A percentile compares a stretch with the other conserved stretches of the same genome.
Conservation (phyloP, 92 coral and sea anemone genomes). For the Epizoanthus ramosus region DNA sequence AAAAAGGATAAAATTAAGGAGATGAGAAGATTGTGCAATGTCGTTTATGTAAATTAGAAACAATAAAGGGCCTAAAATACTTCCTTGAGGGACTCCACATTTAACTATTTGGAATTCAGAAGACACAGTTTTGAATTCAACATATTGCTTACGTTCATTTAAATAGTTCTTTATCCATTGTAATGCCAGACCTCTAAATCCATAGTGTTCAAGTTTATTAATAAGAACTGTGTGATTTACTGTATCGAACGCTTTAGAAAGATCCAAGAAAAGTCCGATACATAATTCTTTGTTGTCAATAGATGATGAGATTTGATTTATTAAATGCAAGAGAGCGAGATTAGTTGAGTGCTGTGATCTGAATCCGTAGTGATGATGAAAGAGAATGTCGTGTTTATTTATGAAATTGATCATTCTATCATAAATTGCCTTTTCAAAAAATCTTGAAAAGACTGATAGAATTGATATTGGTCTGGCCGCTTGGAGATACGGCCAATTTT, state of each 20-base stretch:
- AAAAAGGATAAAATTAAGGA: no score
- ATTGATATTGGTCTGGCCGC: no score
- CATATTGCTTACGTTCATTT: not conserved
- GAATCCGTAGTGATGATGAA: not conserved
- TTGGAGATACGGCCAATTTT: no score
- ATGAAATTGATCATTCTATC: not conserved
- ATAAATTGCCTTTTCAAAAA: no score
- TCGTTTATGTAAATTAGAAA: no score
- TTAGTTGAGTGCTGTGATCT: not conserved
- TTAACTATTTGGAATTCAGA: not conserved
- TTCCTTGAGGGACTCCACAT: not conserved
- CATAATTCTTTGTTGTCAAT: not conserved
- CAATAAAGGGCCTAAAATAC: not conserved
- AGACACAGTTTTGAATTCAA: not conserved
- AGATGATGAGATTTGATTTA: not conserved
- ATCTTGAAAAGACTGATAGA: no score
- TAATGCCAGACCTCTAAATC: not conserved
- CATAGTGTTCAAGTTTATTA: not conserved
- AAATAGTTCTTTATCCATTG: not conserved
- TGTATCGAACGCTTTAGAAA: no score
- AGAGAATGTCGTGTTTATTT: not conserved
- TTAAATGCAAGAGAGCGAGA: not conserved
- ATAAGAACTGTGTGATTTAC: not conserved
- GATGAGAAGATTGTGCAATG: not conserved
- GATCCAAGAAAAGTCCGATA: not conserved